phyloP scores from a whole-genome alignment of 2,113 vertebrate genomes.

The Amphiprion percula region DNA sequence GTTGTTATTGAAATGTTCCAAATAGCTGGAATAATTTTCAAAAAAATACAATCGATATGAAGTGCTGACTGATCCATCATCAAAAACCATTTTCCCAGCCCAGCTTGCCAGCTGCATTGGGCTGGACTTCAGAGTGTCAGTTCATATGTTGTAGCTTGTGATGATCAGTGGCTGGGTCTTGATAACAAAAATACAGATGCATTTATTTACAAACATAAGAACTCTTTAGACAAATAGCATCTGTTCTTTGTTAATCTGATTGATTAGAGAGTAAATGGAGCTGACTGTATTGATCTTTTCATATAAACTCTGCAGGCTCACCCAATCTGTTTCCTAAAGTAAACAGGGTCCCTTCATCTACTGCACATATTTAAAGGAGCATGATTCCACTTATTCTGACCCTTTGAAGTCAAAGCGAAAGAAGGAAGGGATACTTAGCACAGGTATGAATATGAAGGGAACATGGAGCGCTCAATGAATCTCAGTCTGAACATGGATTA shows the following conservation, averaged over 20 bases:
- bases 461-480: conserved; percentile 37
- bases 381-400: conserved; percentile 9
- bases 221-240: conserved; percentile 14
- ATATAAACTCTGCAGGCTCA: conserved; percentile 26
- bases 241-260: conserved; percentile 40
- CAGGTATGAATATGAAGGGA: conserved; percentile 59
- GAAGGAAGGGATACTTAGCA: conserved; percentile 1
- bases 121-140: conserved; percentile 19
- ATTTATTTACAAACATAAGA: conserved; percentile 36
- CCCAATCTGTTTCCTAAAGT: conserved; percentile 26
- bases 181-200: conserved; percentile 31
- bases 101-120: neutral
- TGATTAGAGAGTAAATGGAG: conserved; percentile 17
- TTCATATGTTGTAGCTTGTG: conserved; percentile 37
- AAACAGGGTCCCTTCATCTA: conserved; percentile 31
- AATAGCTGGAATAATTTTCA: conserved; percentile 27
- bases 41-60: conserved; percentile 12
- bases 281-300: conserved; percentile 50
- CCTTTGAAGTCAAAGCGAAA: conserved; percentile 58
- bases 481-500: conserved; percentile 66
- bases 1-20: conserved; percentile 33
- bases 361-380: conserved; percentile 25
- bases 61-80: conserved; percentile 31
- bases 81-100: conserved; percentile 9
- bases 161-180: conserved; percentile 48